A percentile compares a stretch with the other conserved stretches of the same genome.
Conservation (phyloP, 2,113 vertebrate genomes). For the Gallinago paraguaiae region DNA sequence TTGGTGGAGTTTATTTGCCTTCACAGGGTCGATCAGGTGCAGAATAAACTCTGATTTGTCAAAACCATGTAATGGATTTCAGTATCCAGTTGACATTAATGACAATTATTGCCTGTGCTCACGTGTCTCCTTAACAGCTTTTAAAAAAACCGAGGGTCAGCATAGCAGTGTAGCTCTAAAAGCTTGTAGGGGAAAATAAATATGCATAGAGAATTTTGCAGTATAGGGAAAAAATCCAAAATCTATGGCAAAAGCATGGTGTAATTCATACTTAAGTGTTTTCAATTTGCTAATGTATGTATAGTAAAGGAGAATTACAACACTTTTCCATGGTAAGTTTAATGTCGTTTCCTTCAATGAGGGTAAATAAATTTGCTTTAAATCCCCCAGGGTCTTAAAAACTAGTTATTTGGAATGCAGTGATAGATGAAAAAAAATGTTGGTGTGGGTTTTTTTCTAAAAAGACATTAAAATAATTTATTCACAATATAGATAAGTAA, state of each 20-base stretch:
- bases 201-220: neutral
- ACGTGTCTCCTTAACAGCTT: neutral
- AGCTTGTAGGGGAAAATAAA: neutral
- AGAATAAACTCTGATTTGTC: neutral
- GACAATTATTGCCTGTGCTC: neutral
- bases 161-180: neutral
- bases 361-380: conserved; percentile 61
- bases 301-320: neutral
- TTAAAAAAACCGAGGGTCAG: neutral
- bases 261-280: conserved; percentile 25
- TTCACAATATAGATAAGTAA: conserved; percentile 28
- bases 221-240: neutral
- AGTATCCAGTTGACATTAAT: neutral
- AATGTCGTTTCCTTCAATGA: conserved; percentile 1
- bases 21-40: neutral
- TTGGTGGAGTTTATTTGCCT: neutral
- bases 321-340: neutral
- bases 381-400: conserved; percentile 14
- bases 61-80: neutral
- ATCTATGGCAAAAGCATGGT: neutral
- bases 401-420: neutral
- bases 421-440: conserved; percentile 8
- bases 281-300: neutral
- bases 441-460: neutral
- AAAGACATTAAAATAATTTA: conserved; percentile 39